Base-by-base conservation (phyloP, 2,888 invertebrate genomes). In the Heliconius erato region DNA sequence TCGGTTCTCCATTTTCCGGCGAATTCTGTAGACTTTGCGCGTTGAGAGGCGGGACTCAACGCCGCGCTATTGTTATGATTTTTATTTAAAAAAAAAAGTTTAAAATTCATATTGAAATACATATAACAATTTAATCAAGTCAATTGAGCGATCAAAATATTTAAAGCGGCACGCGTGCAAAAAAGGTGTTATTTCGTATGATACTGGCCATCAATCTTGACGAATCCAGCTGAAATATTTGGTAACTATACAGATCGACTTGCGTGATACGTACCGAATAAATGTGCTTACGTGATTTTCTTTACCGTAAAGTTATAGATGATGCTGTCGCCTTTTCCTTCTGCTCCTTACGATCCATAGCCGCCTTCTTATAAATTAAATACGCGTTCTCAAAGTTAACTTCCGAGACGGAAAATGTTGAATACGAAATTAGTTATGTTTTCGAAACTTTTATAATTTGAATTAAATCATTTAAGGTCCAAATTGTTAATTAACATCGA, bases 381-480 rank as follows among this genome's bases (percentile, higher is more conserved):
- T 83, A 80, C 72, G 35, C 83, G 83, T 80, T 83, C 77, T 32
- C 69, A 65, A 83, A 83, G 74, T 82, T 49, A 40, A 67, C 59
- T 65, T 79, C 71, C 28, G 69, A 83, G 79, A 77, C 79, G 86
- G 86, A 85, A 85, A 86, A 85, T 80, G 81, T 82, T 83, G 84
- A 84, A 83, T 84, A 84, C 83, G 80, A 84, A 84, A 84, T 81
- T 82, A 83, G 79, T 85, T 49, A 81, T 81, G 85, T 86, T 81
- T 84, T 76, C 80, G 74, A 76, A 85, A 83, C 79, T 74, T 72
- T 83, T 67, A 79, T 76, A 54, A 79, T 80, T 77, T 80, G 74
- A 83, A 86, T 86, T 71, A 74, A 86, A 85, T 86, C 83, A 85
- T 83, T 85, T 74, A 74, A 85, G 79, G 44, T 85, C 76, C 68